phyloP scores from a whole-genome alignment of 1,140 invertebrate genomes.

The Drosophila ercepeae region DNA sequence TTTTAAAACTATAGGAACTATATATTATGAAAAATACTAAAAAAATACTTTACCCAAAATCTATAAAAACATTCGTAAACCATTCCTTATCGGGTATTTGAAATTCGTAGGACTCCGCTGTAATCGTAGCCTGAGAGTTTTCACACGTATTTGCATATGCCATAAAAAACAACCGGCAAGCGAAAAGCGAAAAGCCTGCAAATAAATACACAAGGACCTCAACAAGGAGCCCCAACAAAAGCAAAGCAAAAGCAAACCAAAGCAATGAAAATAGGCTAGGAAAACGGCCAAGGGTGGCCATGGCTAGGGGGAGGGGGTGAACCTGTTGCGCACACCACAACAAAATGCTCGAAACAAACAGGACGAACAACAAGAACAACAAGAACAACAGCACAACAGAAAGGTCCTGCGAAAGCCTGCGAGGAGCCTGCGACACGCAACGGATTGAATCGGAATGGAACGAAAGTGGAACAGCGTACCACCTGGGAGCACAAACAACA shows the following conservation, averaged over 20 bases:
- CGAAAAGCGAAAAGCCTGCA: conserved; percentile 5
- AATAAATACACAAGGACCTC: conserved; percentile 34
- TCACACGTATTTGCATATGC: conserved; percentile 58
- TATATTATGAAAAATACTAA: background rate
- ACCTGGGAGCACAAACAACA: conserved; percentile 12
- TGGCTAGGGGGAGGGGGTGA: conserved; percentile 22
- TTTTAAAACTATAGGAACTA: background rate
- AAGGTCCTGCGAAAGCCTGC: conserved; percentile 14
- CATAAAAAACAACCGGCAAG: conserved; percentile 34
- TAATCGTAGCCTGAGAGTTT: background rate
- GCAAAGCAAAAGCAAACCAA: conserved; percentile 50
- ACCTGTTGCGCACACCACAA: conserved; percentile 70
- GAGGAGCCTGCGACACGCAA: conserved; percentile 17
- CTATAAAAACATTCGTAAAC: background rate
- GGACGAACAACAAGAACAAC: conserved; percentile 41
- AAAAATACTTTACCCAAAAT: too few species aligned
- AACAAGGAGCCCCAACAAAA: conserved; percentile 27
- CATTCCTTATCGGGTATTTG: background rate
- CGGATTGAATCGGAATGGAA: background rate
- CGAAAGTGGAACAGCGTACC: conserved; percentile 14
- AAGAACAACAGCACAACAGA: conserved; percentile 18
- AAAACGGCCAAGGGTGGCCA: background rate
- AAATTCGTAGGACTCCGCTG: background rate
- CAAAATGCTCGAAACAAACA: conserved; percentile 50
- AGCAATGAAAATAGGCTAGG: conserved; percentile 37